Evolutionary conservation across 2,113 vertebrate genomes (phyloP).

Genomic region (Steatornis caripensis): DNA sequence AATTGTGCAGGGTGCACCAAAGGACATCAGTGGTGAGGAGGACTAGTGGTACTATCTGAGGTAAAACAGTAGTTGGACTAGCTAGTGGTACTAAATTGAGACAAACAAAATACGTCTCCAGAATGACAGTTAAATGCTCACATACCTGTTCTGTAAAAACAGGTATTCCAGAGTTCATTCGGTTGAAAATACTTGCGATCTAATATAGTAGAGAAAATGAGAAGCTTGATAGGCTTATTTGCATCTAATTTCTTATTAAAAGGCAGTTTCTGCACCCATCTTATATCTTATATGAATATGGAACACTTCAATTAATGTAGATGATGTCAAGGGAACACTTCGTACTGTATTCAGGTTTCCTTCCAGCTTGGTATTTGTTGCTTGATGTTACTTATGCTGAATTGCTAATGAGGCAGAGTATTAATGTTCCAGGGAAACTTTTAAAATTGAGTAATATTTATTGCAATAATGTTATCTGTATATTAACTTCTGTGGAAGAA

Average conservation of each 20-base stretch:
- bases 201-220: not conserved
- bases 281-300: not conserved
- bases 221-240: not conserved
- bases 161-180: not conserved
- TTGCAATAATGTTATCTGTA: not conserved
- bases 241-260: not conserved
- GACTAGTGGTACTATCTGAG: not conserved
- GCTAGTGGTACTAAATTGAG: not conserved
- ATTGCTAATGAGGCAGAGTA: not conserved
- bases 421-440: not conserved
- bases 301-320: not conserved
- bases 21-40: not conserved
- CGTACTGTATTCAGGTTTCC: not conserved
- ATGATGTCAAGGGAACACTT: not conserved
- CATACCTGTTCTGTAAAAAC: not conserved
- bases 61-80: not conserved
- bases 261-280: not conserved
- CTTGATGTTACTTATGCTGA: not conserved
- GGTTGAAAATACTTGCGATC: not conserved
- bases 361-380: not conserved
- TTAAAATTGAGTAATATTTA: not conserved
- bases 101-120: not conserved
- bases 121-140: not conserved
- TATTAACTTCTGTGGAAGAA: not conserved
- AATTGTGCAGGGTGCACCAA: not conserved